phyloP scores from a whole-genome alignment of 1,140 invertebrate species.

The Maconellicoccus hirsutus region DNA sequence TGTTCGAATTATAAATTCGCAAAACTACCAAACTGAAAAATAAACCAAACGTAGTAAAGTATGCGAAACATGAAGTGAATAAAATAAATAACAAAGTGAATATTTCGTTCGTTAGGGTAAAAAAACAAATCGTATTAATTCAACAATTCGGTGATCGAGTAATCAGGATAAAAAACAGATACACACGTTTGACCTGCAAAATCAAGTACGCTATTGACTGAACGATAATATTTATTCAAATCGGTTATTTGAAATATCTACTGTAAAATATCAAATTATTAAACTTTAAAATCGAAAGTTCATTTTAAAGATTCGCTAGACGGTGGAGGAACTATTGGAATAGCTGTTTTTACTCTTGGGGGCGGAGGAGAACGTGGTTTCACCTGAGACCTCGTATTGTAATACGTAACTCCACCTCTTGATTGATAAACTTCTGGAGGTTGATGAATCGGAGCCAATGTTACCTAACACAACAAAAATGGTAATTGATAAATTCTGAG shows the following conservation, averaged over 20 bases:
- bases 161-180: neutral
- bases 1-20: neutral
- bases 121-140: neutral
- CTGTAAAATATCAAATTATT: neutral
- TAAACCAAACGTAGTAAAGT: neutral
- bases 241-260: neutral
- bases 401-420: neutral
- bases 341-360: neutral
- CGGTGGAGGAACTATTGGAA: constrained; percentile 11
- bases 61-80: neutral
- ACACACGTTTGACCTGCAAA: neutral
- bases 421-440: constrained; percentile 1
- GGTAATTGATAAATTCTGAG: neutral
- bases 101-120: no score
- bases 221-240: neutral
- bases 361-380: constrained; percentile 12
- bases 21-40: neutral
- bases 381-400: neutral
- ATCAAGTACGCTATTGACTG: neutral
- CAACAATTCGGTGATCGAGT: neutral
- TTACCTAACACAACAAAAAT: neutral
- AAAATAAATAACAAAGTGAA: neutral
- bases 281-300: neutral
- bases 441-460: constrained; percentile 3
- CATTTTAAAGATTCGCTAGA: neutral